Percentiles rank a stretch among this genome's conserved stretches.
Conservation (phyloP, 2,113 vertebrate species). For the Oenanthe melanoleuca region DNA sequence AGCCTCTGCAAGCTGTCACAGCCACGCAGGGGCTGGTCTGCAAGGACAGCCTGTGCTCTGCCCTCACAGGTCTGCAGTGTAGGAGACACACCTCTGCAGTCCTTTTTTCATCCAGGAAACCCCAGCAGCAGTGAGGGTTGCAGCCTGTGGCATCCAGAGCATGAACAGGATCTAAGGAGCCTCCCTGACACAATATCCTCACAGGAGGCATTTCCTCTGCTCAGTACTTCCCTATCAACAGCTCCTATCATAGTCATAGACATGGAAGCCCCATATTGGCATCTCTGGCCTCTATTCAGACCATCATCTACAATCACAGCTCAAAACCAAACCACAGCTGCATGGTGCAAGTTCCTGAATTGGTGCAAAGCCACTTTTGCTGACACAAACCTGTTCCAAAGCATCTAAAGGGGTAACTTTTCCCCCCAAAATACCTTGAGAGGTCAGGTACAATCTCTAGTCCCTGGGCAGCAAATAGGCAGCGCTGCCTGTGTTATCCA, state of each 20-base stretch:
- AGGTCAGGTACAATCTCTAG: neutral
- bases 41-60: neutral
- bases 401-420: neutral
- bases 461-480: neutral
- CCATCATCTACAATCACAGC: neutral
- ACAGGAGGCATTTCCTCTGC: neutral
- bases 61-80: rapidly evolving
- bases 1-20: rapidly evolving
- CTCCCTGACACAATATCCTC: neutral
- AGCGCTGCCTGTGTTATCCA: neutral
- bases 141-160: neutral
- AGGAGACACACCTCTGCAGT: neutral
- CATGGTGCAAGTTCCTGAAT: neutral
- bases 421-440: rapidly evolving
- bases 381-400: neutral
- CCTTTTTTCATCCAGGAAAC: neutral
- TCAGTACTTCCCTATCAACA: neutral
- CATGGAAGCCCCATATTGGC: neutral
- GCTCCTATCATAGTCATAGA: neutral
- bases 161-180: neutral
- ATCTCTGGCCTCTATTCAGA: neutral
- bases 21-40: neutral
- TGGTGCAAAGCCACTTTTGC: neutral
- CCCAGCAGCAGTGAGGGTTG: rapidly evolving
- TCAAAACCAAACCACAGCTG: neutral